Evolutionary conservation across 2,113 vertebrate genomes (phyloP).

Genomic region (Phrynosoma platyrhinos): DNA sequence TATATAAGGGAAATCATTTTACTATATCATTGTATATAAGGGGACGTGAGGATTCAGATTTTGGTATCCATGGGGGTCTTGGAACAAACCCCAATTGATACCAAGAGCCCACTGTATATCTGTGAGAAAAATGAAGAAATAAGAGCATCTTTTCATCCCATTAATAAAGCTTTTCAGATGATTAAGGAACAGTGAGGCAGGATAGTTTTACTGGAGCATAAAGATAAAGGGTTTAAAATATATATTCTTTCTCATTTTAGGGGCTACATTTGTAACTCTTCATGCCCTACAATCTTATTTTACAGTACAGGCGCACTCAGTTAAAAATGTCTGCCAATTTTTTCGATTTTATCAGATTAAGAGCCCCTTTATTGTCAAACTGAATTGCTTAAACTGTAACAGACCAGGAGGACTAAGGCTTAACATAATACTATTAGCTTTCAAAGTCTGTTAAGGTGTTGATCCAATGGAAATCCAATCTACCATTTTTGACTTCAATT

Average conservation of each 20-base stretch:
- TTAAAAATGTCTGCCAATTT: constrained; percentile 60
- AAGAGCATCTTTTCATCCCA: constrained; percentile 35
- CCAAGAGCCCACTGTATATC: no score
- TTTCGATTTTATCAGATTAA: constrained; percentile 57
- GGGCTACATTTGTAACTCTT: constrained; percentile 46
- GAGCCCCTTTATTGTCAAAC: constrained; percentile 40
- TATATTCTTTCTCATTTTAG: constrained; percentile 42
- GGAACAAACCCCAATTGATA: no score
- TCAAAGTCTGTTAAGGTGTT: background rate
- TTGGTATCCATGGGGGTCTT: no score
- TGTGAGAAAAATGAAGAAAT: background rate
- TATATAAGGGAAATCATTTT: no score
- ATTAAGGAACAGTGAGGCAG: background rate
- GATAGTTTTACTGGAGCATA: constrained; percentile 5
- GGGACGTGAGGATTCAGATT: no score
- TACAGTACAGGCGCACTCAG: constrained; percentile 52
- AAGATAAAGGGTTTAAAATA: constrained; percentile 55
- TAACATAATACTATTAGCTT: constrained; percentile 12
- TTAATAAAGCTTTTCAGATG: constrained; percentile 50
- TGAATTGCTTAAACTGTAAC: constrained; percentile 41
- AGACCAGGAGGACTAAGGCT: constrained; percentile 24
- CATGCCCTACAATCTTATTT: constrained; percentile 60
- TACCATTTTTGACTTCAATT: background rate
- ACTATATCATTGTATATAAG: no score
- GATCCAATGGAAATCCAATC: constrained; percentile 12